Base-by-base conservation (phyloP, 2,797 vertebrate species). In the Artibeus lituratus region DNA sequence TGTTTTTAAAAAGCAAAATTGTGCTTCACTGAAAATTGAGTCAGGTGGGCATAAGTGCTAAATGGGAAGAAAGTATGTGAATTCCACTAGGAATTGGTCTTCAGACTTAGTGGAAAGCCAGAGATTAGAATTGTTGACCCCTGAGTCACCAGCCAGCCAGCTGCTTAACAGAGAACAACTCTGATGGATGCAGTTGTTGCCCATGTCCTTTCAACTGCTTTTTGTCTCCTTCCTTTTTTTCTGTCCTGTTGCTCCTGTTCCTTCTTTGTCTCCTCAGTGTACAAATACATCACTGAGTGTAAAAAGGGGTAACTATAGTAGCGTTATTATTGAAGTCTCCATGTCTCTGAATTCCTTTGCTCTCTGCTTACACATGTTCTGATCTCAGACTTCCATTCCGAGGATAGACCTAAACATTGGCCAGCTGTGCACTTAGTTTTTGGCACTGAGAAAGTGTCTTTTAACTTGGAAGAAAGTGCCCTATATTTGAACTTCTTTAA, bases 1-100 rank as follows among this genome's bases (percentile, higher is more conserved):
- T 96, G n/a, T 95, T 86, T 96, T 93, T 87, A 10, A 91, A 93
- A 96, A 95, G 53, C 39, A 96, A 76, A 96, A 87, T 69, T 96
- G 19, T 74, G 94, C 44, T 90, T 91, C 35, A 51, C 19, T 92
- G 51, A 81, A 90, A 93, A 73, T 85, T 88, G 74, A 37, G 69
- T 88, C 77, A 95, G 72, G 87, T 97, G 82, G 78, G 16, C 37
- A 15, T 88, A 93, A 93, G 59, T 97, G 90, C 70, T 93, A 87
- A 90, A 47, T 0, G 10, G 83, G 69, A 53, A 82, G 84, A 92
- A 49, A 42, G 65, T 94, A 32, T 96, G 78, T 94, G 78, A 92
- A 92, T 94, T 88, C 62, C 49, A 59, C 69, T 12, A 96, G 82
- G 85, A 97, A 70, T 70, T 96, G 78, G 24, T 95, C 80, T 87